Base-by-base conservation (phyloP, 2,113 vertebrate species). In the Chrysemys picta region DNA sequence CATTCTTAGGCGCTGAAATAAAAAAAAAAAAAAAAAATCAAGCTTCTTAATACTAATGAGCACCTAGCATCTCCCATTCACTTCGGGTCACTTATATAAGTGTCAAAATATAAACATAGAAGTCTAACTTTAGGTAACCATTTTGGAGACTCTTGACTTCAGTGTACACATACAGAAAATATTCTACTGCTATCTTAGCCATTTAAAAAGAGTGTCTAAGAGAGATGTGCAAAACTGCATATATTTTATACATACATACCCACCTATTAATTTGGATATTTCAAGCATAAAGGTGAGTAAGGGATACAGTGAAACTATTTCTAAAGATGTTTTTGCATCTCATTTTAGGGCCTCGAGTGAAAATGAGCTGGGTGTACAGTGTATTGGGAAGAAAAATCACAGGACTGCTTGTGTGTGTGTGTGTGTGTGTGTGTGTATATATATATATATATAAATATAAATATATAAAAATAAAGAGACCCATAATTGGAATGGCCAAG, bases 71-170 rank as follows among this genome's bases (percentile, higher is more conserved):
- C 31, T 69, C n/a, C n/a, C n/a, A 72, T 22, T 72, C 19, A 72
- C 9, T 22, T n/a, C 24, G 45, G 11, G 12, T 29, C 75, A 12
- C 1, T 0, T 52, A 45, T 45, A 69, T 45, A 93, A 50, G 1
- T 5, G 80, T 31, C 10, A 52, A 82, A 91, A 81, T n/a, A 80
- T 11, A 88, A 69, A 88, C 10, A 89, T 54, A 69, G 8, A 82
- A 56, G 65, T 52, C 62, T 76, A 69, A 56, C 10, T 17, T 29
- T 0, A 1, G 22, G 57, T 3, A 2, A 0, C 6, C 42, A 12
- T n/a, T 79, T 89, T 85, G 75, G 69, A 21, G 88, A 93, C 42
- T 52, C 12, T 93, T 82, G 4, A 6, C 8, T 84, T 17, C 56
- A 87, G 83, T 56, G 0, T 45, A 29, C 1, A 5, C 13, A 1